Base-by-base conservation (phyloP, 2,888 invertebrate genomes). In the Ctenicera cuprea region DNA sequence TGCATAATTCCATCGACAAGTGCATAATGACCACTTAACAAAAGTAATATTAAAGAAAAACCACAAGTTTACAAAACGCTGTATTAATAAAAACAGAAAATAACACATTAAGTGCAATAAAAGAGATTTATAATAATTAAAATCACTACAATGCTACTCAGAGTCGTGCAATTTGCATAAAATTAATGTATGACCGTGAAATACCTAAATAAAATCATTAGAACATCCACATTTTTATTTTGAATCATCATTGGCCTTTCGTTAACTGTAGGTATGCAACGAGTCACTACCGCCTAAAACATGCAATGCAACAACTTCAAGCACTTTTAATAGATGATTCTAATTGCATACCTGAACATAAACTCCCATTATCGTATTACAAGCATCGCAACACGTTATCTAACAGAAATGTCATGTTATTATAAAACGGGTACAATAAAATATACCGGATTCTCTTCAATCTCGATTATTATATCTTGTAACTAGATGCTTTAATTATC, bases 401-500 rank as follows among this genome's bases (percentile, higher is more conserved):
- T 59, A 64, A 69, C 30, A 72, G 22, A 73, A 73, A 73, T 73
- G 73, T 70, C 73, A 73, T 48, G 69, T 73, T 33, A 62, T 72
- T 72, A 66, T 37, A 66, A 54, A 52, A 52, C 16, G 22, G 33
- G 22, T 20, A 66, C 41, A 66, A 54, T 54, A 66, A 66, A 66
- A 7, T 57, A 57, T 33, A 33, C 57, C 57, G 16, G 59, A 59
- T 41, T 59, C 59, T 20, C n/a, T n/a, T n/a, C 38, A 20, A 20
- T 26, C 26, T 54, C 52, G 57, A 12, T n/a, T 33, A n/a, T 16
- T 16, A 20, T 14, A 48, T 14, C 48, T 52, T 14, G 16, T 16
- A 45, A 45, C 43, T 7, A 45, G 43, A 5, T 45, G 43, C 2
- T 26, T 26, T 26, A 26, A 26, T 26, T 26, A 26, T 26, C 26